Percentiles rank a stretch among this genome's conserved stretches.
These are phyloP conservation scores for Microcebus murinus DNA, from an alignment of 2,113 vertebrate species.

Conservation along the genomic window DNA sequence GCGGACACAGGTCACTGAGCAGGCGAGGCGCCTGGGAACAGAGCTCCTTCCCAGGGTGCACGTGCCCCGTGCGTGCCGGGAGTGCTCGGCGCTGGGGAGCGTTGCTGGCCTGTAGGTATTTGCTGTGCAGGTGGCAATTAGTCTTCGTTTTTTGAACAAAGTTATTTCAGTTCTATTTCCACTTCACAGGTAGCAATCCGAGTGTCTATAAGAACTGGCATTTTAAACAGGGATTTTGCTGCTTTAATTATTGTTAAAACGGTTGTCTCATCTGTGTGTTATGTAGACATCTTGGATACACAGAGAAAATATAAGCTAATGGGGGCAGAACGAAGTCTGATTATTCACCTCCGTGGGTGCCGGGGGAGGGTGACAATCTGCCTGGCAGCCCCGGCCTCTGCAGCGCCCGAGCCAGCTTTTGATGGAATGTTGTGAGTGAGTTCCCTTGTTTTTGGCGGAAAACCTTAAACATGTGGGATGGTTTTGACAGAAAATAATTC, in stretches of 20 bases:
- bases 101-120: neutral
- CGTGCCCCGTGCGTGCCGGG: neutral
- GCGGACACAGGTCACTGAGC: neutral
- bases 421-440: conserved; percentile 24
- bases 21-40: conserved; percentile 20
- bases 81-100: neutral
- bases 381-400: neutral
- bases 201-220: neutral
- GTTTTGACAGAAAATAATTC: conserved; percentile 53
- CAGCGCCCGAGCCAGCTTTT: neutral
- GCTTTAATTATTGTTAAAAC: neutral
- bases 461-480: conserved; percentile 36
- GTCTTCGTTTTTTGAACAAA: neutral
- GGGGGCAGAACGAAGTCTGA: neutral
- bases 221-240: conserved; percentile 19
- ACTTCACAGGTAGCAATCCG: neutral
- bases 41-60: conserved; percentile 42
- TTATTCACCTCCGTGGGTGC: neutral
- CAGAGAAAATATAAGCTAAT: neutral
- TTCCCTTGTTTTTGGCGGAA: conserved; percentile 50
- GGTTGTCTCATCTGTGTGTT: neutral
- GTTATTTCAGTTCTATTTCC: neutral
- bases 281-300: neutral
- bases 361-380: neutral
- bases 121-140: neutral